Conservation (phyloP, 1,140 invertebrate genomes). For the Drusus annulatus region DNA sequence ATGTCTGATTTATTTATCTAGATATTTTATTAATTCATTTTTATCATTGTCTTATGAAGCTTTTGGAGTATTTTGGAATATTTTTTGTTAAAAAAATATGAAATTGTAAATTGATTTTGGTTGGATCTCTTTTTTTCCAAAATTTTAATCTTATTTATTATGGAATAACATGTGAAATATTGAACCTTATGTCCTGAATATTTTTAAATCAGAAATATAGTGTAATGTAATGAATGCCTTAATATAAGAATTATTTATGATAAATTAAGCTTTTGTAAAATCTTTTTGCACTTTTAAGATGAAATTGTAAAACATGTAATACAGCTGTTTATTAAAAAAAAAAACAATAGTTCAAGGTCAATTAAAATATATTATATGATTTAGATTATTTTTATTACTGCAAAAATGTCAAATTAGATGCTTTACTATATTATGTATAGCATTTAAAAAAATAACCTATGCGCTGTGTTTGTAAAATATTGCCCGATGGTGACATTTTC, state of each 20-base stretch:
- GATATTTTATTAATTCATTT: no score
- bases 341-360: background rate
- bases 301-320: no score
- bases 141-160: background rate
- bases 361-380: no score
- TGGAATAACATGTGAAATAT: background rate
- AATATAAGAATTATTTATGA: slow-evolving; percentile 39
- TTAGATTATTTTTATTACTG: no score
- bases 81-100: background rate
- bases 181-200: slow-evolving; percentile 36
- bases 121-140: slow-evolving; percentile 4
- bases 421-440: background rate
- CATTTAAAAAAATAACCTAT: background rate
- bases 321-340: background rate
- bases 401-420: no score
- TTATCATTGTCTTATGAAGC: no score
- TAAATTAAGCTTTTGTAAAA: slow-evolving; percentile 27
- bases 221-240: slow-evolving; percentile 27
- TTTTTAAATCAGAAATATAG: slow-evolving; percentile 28
- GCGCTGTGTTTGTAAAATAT: background rate
- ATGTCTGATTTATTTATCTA: no score
- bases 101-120: background rate
- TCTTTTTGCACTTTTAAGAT: slow-evolving; percentile 33
- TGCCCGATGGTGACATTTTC: no score
- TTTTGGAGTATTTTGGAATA: no score